Base-by-base conservation (phyloP, 2,113 vertebrate species). In the Noctilio leporinus region DNA sequence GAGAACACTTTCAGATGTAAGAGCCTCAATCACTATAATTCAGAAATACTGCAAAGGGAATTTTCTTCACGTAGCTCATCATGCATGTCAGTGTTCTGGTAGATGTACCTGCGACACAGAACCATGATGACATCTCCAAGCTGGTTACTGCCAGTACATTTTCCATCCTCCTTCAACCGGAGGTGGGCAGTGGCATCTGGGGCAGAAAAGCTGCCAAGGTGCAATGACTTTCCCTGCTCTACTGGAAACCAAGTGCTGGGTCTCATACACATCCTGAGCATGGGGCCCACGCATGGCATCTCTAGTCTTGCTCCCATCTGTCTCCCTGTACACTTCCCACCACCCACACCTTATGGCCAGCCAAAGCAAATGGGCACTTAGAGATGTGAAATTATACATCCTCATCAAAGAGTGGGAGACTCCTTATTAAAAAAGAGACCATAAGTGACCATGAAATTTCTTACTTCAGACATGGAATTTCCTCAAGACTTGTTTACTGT, bases 261-360 rank as follows among this genome's bases (percentile, higher is more conserved):
- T 28, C 19, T 55, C 24, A 7, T 8, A 12, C 0, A 1, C 1
- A 14, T n/a, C 38, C 15, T 19, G 24, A 55, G 28, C 11, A 1
- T 24, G 24, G n/a, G 30, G 51, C 33, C 35, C 19, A 3, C 30
- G 16, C 4, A 9, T 9, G 2, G 24, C 12, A 40, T 19, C 80
- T 65, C 38, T 35, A 28, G 69, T 49, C 33, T 38, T 10, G 28
- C 24, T 38, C 30, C 16, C 12, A 35, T 30, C 67, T 12, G 35
- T 15, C 35, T 15, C 15, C 14, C 45, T 38, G 16, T 26, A 38
- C 22, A 49, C 38, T 12, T 19, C 47, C 28, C 11, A 33, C 28
- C 16, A 35, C 55, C 33, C 49, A 14, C 2, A 45, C 5, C 14
- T 33, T 69, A 26, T 0, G 3, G 7, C 49, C 15, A 10, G 24